These are phyloP conservation scores for Lasiommata megera DNA, from an alignment of 2,888 invertebrate genomes.

Conservation along the genomic window DNA sequence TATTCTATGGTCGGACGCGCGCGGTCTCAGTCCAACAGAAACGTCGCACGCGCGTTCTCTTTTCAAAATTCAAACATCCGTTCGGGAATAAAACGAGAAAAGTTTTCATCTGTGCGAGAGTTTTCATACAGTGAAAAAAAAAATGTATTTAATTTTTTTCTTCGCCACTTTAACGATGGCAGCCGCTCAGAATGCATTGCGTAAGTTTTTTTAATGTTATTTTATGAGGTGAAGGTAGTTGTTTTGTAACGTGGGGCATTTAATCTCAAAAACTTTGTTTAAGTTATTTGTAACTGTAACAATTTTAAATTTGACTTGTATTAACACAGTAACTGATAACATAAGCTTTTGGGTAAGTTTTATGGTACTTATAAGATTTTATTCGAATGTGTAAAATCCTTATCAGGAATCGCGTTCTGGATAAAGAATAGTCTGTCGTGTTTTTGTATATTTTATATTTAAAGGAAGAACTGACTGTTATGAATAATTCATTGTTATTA, in stretches of 20 bases:
- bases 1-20: conserved; percentile 39
- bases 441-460: too few relatives aligned
- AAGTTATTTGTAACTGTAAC: too few relatives aligned
- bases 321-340: too few relatives aligned
- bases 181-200: conserved; percentile 42
- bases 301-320: too few relatives aligned
- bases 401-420: too few relatives aligned
- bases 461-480: too few relatives aligned
- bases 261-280: background rate
- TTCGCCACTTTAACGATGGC: conserved; percentile 36
- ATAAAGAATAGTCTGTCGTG: too few relatives aligned
- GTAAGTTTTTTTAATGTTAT: conserved; percentile 41
- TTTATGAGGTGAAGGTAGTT: conserved; percentile 30
- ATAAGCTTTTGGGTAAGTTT: too few relatives aligned
- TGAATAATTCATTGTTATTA: too few relatives aligned
- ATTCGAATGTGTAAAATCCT: too few relatives aligned
- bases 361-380: too few relatives aligned
- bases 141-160: conserved; percentile 39
- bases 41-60: conserved; percentile 31
- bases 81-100: conserved; percentile 15
- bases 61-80: conserved; percentile 10
- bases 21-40: conserved; percentile 38
- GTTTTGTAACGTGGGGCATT: conserved; percentile 7
- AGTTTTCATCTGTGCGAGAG: conserved; percentile 7
- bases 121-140: conserved; percentile 25